Evolutionary conservation across 2,888 invertebrate species (phyloP), one percentile per base, ranked within the genome.

Genomic region (Mycalesis mineus): DNA sequence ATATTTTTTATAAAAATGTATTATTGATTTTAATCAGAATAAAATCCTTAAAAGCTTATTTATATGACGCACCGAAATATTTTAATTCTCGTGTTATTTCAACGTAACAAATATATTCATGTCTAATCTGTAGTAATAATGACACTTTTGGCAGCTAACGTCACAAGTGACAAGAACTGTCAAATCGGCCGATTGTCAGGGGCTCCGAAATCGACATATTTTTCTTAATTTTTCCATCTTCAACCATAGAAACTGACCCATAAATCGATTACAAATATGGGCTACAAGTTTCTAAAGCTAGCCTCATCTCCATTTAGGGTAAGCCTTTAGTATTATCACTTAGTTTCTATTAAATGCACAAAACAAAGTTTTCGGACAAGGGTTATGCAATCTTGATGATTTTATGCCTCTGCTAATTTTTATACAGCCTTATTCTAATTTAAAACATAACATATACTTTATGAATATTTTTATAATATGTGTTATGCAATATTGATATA

Each of bases 251-350:
- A 41, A 42, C 29, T 31, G 42, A 65, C 60, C 70, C 57, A 62
- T 59, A 66, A 50, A 55, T 41, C 37, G 14, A 45, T 51, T 33
- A 39, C 63, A 71, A 73, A 66, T 68, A 88, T 89, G 89, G 86
- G 88, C 45, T 87, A 82, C 65, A 88, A 80, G 77, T 80, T 88
- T 72, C 66, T 88, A 61, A 85, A 78, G 75, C 72, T 88, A 64
- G 86, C 88, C 57, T 85, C 87, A 59, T 68, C 85, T 51, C 75
- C 88, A 29, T 70, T 78, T 65, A 80, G 77, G 83, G 89, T 89
- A 83, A 84, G 84, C 62, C 65, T 64, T 14, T 39, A 15, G 8
- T 11, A 6, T 33, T 31, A 15, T 7, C 14, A 36, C 9, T 17
- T 48, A 11, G 15, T 36, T 36, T 17, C 7, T 17, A 36, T 11